Base-by-base conservation (phyloP, 2,888 invertebrate species). In the Heliconius ismenius region DNA sequence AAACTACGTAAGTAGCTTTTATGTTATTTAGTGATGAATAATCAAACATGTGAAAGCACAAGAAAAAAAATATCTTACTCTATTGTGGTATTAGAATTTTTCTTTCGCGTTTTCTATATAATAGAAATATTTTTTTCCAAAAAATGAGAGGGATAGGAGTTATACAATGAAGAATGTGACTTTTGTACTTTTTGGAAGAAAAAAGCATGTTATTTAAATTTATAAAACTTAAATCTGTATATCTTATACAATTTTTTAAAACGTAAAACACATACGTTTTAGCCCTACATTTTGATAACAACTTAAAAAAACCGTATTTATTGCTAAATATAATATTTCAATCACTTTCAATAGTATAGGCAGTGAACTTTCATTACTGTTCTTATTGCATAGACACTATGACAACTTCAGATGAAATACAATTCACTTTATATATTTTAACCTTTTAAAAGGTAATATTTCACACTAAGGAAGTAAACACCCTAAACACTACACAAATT, bases 291-390 rank as follows among this genome's bases (percentile, higher is more conserved):
- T 49, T 49, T 7, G 18, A 18, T 49, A 18, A 18, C 13, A 60
- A 60, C 11, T 60, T 13, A n/a, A 10, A 65, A 65, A 36, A 62
- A 26, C 6, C n/a, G 26, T 28, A n/a, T 32, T 64, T 32, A 32
- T 21, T 64, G 49, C 49, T 32, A 28, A 63, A 28, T 26, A 65
- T 32, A 36, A n/a, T 65, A 39, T n/a, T 39, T 13, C 36, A 24
- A 43, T 67, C 67, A 67, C 67, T 67, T 67, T 67, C 67, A 67
- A 67, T 67, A 67, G 39, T 43, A 67, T 67, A 67, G 67, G 67
- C 39, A 67, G 67, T 67, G 43, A 24, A 43, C 67, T 67, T 24
- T 13, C 67, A 28, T 43, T 39, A 67, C 67, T 67, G 24, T 43
- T 43, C 67, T 24, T 24, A 24, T 15, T 67, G 43, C 39, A 67